Evolutionary conservation across 2,797 vertebrate species (phyloP).

Genomic region (Agapornis canus): DNA sequence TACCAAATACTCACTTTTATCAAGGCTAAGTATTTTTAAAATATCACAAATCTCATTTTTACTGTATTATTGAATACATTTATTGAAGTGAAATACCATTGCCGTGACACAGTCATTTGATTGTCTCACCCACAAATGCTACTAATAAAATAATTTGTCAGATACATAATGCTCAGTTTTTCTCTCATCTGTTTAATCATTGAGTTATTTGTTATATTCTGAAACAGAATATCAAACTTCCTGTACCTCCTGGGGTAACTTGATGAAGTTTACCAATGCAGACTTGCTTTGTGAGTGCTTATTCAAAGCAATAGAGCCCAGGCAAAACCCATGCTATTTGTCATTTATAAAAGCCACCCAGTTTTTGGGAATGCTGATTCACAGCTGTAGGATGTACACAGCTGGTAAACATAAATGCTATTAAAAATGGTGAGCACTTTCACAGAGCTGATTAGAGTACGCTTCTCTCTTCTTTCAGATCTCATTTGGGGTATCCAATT

Average conservation of each 20-base stretch:
- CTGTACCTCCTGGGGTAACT: not conserved
- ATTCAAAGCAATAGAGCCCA: not conserved
- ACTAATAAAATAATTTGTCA: not conserved
- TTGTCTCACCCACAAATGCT: not conserved
- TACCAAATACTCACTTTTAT: not conserved
- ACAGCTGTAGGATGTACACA: constrained; percentile 7
- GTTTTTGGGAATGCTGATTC: not conserved
- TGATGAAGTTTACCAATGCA: not conserved
- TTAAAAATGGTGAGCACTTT: constrained; percentile 44
- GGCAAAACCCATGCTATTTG: not conserved
- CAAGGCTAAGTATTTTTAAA: not conserved
- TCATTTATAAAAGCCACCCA: not conserved
- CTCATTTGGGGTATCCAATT: constrained; percentile 20
- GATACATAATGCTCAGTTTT: not conserved
- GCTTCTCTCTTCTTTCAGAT: not conserved
- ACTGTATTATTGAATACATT: not conserved
- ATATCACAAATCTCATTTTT: not conserved
- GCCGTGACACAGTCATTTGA: not conserved
- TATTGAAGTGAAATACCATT: not conserved
- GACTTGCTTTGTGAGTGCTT: not conserved
- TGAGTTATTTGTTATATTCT: not conserved
- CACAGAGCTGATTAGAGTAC: constrained; percentile 30
- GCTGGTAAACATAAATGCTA: constrained; percentile 32
- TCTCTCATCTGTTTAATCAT: not conserved
- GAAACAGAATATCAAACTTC: not conserved